Percentiles rank a stretch among this genome's conserved stretches.
Conservation (phyloP, 2,888 invertebrate genomes). For the Cantharis rustica region DNA sequence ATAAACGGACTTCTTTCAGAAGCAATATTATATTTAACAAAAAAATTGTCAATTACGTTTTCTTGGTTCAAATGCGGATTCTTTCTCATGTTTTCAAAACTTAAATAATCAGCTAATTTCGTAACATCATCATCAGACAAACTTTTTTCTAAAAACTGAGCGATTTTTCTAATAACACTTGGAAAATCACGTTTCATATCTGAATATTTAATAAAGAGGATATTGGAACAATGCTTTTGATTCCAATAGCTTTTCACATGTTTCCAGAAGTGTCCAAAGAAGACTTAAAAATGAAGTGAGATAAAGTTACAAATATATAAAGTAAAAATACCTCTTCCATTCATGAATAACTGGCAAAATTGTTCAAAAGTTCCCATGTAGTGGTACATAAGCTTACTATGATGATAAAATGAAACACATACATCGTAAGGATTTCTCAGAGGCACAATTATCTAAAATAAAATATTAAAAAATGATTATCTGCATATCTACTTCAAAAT, state of each 20-base stretch:
- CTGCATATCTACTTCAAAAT: no score
- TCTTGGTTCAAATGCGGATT: slow-evolving; percentile 46
- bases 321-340: slow-evolving; percentile 59
- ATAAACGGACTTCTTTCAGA: slow-evolving; percentile 54
- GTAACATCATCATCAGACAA: slow-evolving; percentile 50
- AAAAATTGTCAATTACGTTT: slow-evolving; percentile 35
- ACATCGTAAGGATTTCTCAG: slow-evolving; percentile 90
- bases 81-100: slow-evolving; percentile 59
- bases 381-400: slow-evolving; percentile 68
- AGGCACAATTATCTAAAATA: slow-evolving; percentile 77
- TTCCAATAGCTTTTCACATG: slow-evolving; percentile 68
- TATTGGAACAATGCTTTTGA: slow-evolving; percentile 68
- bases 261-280: slow-evolving; percentile 42
- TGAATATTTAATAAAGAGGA: slow-evolving; percentile 81
- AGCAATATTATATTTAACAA: slow-evolving; percentile 46
- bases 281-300: slow-evolving; percentile 22
- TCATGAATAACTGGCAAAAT: slow-evolving; percentile 75
- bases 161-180: slow-evolving; percentile 52
- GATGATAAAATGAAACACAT: slow-evolving; percentile 86
- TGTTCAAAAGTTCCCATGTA: slow-evolving; percentile 68
- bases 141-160: slow-evolving; percentile 51
- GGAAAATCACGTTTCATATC: slow-evolving; percentile 74
- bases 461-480: neutral
- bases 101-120: slow-evolving; percentile 55
- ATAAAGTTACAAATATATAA: neutral